Base-by-base conservation (phyloP, 1,140 invertebrate genomes). In the Macrocentrus cingulum region DNA sequence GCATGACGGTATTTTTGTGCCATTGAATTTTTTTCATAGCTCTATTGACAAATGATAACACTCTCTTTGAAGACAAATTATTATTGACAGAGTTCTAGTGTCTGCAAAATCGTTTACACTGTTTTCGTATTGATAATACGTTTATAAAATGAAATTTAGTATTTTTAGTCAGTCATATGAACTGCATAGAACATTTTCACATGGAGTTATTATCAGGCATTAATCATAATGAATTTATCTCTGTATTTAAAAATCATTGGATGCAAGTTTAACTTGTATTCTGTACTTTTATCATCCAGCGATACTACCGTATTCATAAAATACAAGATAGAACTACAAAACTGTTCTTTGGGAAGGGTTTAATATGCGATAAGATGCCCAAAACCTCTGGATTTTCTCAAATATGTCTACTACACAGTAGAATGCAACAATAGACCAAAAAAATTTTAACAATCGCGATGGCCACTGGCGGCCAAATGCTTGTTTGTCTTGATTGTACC, bases 21-120 rank as follows among this genome's bases (percentile, higher is more conserved):
- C 20, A 16, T 50, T 34, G 6, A 48, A 48, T 49, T 19, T 20
- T 15, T 23, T n/a, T 20, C 15, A 2, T 13, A 32, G 23, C 46
- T 29, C 41, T 57, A 9, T 45, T 54, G 15, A 48, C 22, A 22
- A 54, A 44, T 19, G 54, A 57, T 62, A 20, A 41, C 61, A 50
- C 58, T 42, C 50, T 36, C 60, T 48, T 46, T 46, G 52, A 45
- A 39, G 1, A 49, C 36, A 45, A 41, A 11, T 25, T 23, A 58
- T 53, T 41, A 32, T 51, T n/a, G 29, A 65, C 72, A 69, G 75
- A 69, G 72, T 76, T 72, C 69, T 68, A 70, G 72, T 66, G 68
- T 75, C 71, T 77, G 75, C 75, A 72, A 70, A 59, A 55, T 42
- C 54, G 60, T 44, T 46, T 4, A 16, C 15, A 22, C 22, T 11